Conservation (phyloP, 1,140 invertebrate species). For the Leptestheria dahalacensis region DNA sequence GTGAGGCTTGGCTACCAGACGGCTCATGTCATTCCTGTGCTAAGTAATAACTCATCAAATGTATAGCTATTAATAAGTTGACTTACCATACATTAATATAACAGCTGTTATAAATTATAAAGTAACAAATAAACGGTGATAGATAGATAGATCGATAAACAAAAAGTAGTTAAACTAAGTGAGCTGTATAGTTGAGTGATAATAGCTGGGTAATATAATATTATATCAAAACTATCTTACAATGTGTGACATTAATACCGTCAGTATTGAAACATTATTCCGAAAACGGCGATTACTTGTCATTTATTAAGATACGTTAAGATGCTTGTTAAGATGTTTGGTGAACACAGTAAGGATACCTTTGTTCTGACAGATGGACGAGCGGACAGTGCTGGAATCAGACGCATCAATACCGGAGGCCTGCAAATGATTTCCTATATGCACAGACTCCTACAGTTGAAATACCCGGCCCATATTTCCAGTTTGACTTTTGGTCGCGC, state of each 20-base stretch:
- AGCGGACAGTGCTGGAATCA: conserved; percentile 47
- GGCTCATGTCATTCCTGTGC: conserved; percentile 70
- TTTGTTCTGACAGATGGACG: conserved; percentile 38
- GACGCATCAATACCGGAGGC: conserved; percentile 74
- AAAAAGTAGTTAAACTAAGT: too few relatives aligned
- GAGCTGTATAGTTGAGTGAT: too few relatives aligned
- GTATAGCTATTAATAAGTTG: conserved; percentile 1
- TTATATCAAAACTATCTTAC: too few relatives aligned
- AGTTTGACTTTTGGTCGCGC: conserved; percentile 70
- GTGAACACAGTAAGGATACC: too few relatives aligned
- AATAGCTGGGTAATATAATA: too few relatives aligned
- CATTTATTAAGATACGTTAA: background rate
- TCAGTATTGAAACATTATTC: too few relatives aligned
- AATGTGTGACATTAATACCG: too few relatives aligned
- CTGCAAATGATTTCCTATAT: conserved; percentile 70
- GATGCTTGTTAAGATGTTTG: too few relatives aligned
- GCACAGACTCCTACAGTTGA: conserved; percentile 78
- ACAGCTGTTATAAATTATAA: too few relatives aligned
- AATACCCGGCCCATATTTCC: conserved; percentile 79
- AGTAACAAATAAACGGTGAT: too few relatives aligned
- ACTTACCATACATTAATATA: conserved; percentile 23
- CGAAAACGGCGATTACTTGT: background rate
- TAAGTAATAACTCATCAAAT: conserved; percentile 28
- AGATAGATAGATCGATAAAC: too few relatives aligned
- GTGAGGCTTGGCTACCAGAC: conserved; percentile 74